Base-by-base conservation (phyloP, 2,888 invertebrate species). In the Ormia ochracea region DNA sequence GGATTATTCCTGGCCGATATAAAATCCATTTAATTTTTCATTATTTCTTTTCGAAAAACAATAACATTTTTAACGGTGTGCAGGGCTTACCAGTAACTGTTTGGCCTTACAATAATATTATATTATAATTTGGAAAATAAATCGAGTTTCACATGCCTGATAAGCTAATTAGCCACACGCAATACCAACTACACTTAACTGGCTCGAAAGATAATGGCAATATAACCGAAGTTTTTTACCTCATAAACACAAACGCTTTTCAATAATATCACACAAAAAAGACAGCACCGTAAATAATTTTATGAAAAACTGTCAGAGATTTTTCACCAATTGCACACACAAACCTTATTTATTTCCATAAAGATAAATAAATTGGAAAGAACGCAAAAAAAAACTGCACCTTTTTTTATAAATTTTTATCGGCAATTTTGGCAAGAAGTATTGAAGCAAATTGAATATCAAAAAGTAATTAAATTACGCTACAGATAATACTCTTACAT, bases 251-350 rank as follows among this genome's bases (percentile, higher is more conserved):
- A 23, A 23, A 23, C 19, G n/a, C 23, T 5, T 23, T 48, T 48
- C 2, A 19, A 21, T 1, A 17, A 2, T 1, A 23, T 4, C 9
- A 21, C 4, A 12, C 0, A 19, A 10, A 38, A 21, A 43, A 10
- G 10, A 7, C 19, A 43, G 19, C 10, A 12, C 10, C 19, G 10
- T 21, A 12, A 45, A 45, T 45, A 21, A 21, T 45, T 45, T 45
- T 45, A 45, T 45, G 21, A 10, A 45, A 45, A 45, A 12, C 4
- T 12, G 45, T 10, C 45, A 6, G n/a, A 12, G 3, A 31, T 31
- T 31, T 54, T 2, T 19, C 41, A 54, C 23, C n/a, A 52, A 66
- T 38, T 66, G 52, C 52, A 26, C 65, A 65, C 52, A 36, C 28
- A 66, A 52, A 52, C 12, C 38, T 2, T 1, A 10, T 17, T 28